Percentiles rank a stretch among this genome's conserved stretches.
Conservation (phyloP, 2,113 vertebrate genomes). For the Heptranchias perlo region DNA sequence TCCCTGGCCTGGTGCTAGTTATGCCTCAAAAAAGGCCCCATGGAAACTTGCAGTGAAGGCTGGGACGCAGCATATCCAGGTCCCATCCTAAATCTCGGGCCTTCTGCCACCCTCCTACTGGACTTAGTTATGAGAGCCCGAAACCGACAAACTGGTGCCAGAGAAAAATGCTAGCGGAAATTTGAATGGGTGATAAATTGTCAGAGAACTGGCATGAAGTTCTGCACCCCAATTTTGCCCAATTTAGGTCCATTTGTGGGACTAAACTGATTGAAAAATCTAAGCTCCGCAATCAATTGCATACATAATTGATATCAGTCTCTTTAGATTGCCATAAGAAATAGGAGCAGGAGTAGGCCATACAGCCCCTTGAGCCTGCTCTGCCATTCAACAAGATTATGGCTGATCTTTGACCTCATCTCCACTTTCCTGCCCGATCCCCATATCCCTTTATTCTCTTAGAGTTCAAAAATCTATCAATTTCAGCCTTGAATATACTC, state of each 20-base stretch:
- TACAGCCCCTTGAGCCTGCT: too few species aligned
- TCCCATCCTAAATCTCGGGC: background rate
- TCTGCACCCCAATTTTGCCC: background rate
- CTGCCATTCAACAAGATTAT: too few species aligned
- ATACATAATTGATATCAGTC: background rate
- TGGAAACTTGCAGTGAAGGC: background rate
- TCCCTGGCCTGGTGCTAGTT: background rate
- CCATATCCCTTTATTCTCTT: too few species aligned
- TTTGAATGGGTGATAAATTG: background rate
- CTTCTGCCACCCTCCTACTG: background rate
- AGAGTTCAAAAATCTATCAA: too few species aligned
- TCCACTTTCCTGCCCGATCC: too few species aligned
- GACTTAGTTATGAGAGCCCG: background rate
- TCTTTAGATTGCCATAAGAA: background rate
- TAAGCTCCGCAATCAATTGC: background rate
- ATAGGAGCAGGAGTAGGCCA: too few species aligned
- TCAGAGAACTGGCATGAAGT: background rate
- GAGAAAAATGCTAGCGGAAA: background rate
- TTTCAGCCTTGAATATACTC: too few species aligned
- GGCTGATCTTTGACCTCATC: too few species aligned
- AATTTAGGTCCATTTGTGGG: background rate
- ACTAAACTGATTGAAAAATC: background rate
- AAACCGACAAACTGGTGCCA: background rate
- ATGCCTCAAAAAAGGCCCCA: background rate
- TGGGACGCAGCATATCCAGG: background rate